Evolutionary conservation across 2,888 invertebrate genomes (phyloP).

Genomic region (Brenthis hecate): DNA sequence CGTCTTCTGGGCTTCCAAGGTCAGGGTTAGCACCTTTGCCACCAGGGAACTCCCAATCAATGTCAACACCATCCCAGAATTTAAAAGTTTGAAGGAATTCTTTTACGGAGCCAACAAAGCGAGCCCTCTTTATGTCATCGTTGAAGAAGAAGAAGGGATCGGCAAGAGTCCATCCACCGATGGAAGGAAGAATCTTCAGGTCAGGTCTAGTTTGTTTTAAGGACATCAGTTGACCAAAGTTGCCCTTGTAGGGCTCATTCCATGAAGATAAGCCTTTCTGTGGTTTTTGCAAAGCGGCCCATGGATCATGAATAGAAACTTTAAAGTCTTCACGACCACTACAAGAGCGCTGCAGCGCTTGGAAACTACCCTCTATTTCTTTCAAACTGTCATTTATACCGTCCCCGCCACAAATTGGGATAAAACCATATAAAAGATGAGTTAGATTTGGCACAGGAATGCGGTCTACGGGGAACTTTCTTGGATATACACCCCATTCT

Average conservation of each 20-base stretch:
- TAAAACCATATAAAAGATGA: constrained; percentile 75
- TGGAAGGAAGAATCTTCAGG: constrained; percentile 71
- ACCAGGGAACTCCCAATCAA: constrained; percentile 80
- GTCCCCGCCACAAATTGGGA: constrained; percentile 77
- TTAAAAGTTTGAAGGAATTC: constrained; percentile 78
- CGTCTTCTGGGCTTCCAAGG: constrained; percentile 71
- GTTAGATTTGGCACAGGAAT: constrained; percentile 73
- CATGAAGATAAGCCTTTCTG: constrained; percentile 74
- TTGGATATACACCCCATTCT: constrained; percentile 78
- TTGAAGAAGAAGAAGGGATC: constrained; percentile 78
- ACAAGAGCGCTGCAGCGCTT: constrained; percentile 74
- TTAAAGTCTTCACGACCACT: constrained; percentile 77
- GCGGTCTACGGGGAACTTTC: constrained; percentile 73
- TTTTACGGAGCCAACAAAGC: constrained; percentile 73
- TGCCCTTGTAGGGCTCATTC: constrained; percentile 79
- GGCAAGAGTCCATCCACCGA: constrained; percentile 77
- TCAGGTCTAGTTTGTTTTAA: constrained; percentile 75
- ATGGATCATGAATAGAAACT: constrained; percentile 76
- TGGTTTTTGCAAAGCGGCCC: constrained; percentile 77
- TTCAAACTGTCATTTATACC: constrained; percentile 79
- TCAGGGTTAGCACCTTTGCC: constrained; percentile 76
- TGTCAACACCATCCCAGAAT: constrained; percentile 77
- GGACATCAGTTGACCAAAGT: constrained; percentile 77
- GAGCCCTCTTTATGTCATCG: constrained; percentile 65
- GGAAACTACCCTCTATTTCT: constrained; percentile 78